Base-by-base conservation (phyloP, 2,888 invertebrate genomes). In the Drosophila rubida region DNA sequence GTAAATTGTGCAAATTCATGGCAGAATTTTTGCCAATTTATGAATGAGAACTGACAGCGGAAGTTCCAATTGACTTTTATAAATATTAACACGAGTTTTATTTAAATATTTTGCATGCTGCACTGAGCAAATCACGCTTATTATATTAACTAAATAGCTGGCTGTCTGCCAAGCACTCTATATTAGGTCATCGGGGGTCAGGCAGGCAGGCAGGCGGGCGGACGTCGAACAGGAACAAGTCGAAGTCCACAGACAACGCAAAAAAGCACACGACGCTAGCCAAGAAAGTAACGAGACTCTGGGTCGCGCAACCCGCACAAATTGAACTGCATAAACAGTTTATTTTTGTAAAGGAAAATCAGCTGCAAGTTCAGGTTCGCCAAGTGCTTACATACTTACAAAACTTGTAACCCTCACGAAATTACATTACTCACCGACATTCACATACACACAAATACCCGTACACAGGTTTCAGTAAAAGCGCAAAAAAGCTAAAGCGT, bases 321-420 rank as follows among this genome's bases (percentile, higher is more conserved):
- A 50, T 51, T 66, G 71, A 81, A 80, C 75, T 84, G 82, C 85
- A 87, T 80, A 70, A 84, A 81, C 78, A 84, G 87, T 87, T 87
- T 80, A 84, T 82, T 82, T 87, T 69, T 80, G 50, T 75, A 64
- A 54, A 39, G 30, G 5, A 9, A 55, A 51, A 59, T 42, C 65
- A 86, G 83, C 74, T 86, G 84, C 80, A 86, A 77, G 83, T 76
- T 71, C 64, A 70, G 57, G 58, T 65, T 66, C 45, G 32, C 42
- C 25, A 41, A 41, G 41, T 16, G 37, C 27, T 42, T 30, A 42
- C 42, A 27, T 41, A 23, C 44, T 25, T 69, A 69, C 77, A 50
- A 59, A 62, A 62, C 58, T 58, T 68, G 83, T 86, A 77, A 77
- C 69, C 69, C 69, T 60, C 69, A 45, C 42, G 50, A 44, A 74